Conservation (phyloP, 2,113 vertebrate species). For the Bubalus kerabau region DNA sequence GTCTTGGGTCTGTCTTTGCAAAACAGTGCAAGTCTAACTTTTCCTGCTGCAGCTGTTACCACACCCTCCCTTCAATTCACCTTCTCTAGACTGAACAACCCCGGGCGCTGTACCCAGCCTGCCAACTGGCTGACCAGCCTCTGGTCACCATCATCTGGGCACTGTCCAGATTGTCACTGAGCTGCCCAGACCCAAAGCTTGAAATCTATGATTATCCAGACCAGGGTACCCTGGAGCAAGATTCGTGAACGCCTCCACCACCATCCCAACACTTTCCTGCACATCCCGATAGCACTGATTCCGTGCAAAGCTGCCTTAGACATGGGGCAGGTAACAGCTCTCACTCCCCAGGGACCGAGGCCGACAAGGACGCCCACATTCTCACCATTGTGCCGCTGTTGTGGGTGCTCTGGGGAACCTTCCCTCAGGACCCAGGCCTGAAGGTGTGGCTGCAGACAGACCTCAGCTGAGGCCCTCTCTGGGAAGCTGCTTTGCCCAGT, state of each 20-base stretch:
- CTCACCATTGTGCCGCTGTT: fast-evolving
- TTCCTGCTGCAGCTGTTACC: not conserved
- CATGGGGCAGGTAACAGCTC: fast-evolving
- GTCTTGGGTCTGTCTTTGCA: not conserved
- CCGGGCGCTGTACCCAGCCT: fast-evolving
- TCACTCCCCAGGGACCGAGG: not conserved
- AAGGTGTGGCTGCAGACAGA: fast-evolving
- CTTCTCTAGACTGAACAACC: not conserved
- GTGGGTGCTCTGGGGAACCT: not conserved
- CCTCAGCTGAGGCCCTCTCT: too few relatives aligned
- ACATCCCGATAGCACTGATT: fast-evolving
- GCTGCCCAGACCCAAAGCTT: not conserved
- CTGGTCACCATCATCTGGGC: not conserved
- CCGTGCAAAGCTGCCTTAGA: not conserved
- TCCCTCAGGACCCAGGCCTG: fast-evolving
- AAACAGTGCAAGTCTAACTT: not conserved
- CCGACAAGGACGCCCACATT: fast-evolving
- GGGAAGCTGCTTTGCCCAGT: not conserved
- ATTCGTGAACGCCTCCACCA: not conserved
- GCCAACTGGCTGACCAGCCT: not conserved
- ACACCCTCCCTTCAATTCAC: not conserved
- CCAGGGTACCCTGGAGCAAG: too few relatives aligned
- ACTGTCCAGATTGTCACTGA: not conserved
- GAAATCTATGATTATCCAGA: not conserved
- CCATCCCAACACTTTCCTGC: not conserved